Conservation (phyloP, 2,797 vertebrate genomes). For the Meda fulgida region DNA sequence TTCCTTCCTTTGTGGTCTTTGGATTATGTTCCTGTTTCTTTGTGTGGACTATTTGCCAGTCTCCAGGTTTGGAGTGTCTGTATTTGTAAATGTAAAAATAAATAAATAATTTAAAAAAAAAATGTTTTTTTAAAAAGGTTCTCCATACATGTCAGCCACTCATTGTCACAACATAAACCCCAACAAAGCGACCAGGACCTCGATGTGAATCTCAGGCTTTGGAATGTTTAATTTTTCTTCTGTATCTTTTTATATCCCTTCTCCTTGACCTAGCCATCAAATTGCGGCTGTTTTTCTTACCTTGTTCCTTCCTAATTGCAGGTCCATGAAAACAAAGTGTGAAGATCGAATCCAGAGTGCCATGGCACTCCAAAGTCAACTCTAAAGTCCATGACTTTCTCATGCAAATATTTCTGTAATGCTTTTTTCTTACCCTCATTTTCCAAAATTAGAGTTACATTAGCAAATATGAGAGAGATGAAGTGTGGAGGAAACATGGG, state of each 20-base stretch:
- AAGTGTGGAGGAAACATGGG: conserved; percentile 59
- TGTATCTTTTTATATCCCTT: conserved; percentile 34
- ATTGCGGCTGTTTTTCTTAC: conserved; percentile 56
- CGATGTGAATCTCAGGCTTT: neutral
- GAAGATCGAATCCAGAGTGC: conserved; percentile 63
- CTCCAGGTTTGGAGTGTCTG: too few relatives aligned
- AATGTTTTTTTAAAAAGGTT: neutral
- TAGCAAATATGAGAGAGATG: conserved; percentile 58
- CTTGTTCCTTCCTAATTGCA: conserved; percentile 63
- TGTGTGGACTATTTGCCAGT: too few relatives aligned
- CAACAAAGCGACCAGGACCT: neutral
- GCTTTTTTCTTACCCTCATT: conserved; percentile 53
- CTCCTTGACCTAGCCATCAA: conserved; percentile 25
- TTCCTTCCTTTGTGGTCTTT: too few relatives aligned
- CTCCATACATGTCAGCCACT: neutral
- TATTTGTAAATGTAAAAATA: neutral
- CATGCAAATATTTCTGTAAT: conserved; percentile 59
- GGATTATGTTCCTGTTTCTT: too few relatives aligned
- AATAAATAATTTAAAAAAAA: neutral
- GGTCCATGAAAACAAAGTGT: conserved; percentile 64
- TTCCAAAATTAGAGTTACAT: conserved; percentile 66
- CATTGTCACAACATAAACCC: neutral
- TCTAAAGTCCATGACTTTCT: conserved; percentile 47
- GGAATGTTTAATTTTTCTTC: conserved; percentile 41
- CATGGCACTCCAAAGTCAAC: conserved; percentile 64